A percentile compares a stretch with the other conserved stretches of the same genome.
These are phyloP conservation scores for Varecia variegata DNA, from an alignment of 2,797 vertebrate genomes.

Conservation along the genomic window DNA sequence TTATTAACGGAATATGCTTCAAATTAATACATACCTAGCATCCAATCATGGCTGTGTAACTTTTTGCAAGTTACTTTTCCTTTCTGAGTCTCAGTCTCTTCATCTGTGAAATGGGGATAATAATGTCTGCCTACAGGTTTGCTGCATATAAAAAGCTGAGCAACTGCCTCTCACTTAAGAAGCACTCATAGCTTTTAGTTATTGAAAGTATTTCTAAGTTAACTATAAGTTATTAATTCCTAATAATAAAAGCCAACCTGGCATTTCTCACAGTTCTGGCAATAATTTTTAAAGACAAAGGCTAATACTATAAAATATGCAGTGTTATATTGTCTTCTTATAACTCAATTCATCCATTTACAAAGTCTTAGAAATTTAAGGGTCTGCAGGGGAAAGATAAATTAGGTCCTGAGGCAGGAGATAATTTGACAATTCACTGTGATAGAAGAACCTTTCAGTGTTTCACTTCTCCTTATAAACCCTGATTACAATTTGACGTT, in stretches of 20 bases:
- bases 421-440: background rate
- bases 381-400: background rate
- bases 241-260: background rate
- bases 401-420: background rate
- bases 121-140: background rate
- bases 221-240: background rate
- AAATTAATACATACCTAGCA: background rate
- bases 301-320: background rate
- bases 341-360: background rate
- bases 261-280: background rate
- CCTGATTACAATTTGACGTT: background rate
- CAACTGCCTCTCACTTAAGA: background rate
- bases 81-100: background rate
- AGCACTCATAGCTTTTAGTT: background rate
- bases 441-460: background rate
- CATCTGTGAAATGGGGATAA: background rate
- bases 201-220: background rate
- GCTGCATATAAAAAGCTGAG: background rate
- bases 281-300: background rate
- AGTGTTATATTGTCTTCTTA: background rate
- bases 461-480: conserved; percentile 33
- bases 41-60: background rate
- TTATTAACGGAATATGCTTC: background rate
- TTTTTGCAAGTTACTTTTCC: background rate
- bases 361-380: background rate